phyloP scores from a whole-genome alignment of 2,113 vertebrate species.

The Epinephelus moara region DNA sequence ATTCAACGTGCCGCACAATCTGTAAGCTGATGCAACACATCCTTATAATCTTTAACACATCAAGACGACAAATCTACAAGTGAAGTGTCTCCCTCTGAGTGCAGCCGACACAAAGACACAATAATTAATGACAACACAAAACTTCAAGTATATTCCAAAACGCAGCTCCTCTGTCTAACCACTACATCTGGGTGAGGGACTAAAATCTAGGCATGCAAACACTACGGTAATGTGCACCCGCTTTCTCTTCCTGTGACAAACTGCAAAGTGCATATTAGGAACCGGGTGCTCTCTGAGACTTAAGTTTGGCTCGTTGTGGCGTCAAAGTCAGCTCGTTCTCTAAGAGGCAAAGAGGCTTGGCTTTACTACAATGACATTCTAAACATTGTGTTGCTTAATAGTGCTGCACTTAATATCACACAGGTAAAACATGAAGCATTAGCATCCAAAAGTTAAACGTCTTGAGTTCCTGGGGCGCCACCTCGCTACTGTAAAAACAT shows the following conservation, averaged over 20 bases:
- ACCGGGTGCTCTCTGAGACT: conserved; percentile 62
- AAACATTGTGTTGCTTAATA: conserved; percentile 49
- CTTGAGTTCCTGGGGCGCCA: conserved; percentile 17
- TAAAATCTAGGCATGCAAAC: conserved; percentile 79
- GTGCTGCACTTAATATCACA: conserved; percentile 55
- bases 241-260: conserved; percentile 54
- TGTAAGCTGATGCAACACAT: conserved; percentile 36
- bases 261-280: conserved; percentile 75
- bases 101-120: conserved; percentile 63
- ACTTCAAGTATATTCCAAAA: conserved; percentile 85
- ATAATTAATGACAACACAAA: conserved; percentile 70
- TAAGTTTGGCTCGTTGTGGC: conserved; percentile 60
- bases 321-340: conserved; percentile 60
- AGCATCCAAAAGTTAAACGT: conserved; percentile 61
- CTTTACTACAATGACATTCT: conserved; percentile 66
- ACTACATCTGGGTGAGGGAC: conserved; percentile 57
- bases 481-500: conserved; percentile 50
- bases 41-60: conserved; percentile 34
- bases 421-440: conserved; percentile 58
- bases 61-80: conserved; percentile 47
- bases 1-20: conserved; percentile 58
- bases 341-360: conserved; percentile 63
- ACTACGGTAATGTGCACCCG: conserved; percentile 63
- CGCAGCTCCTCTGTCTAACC: conserved; percentile 66
- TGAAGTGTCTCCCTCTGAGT: conserved; percentile 49